Percentiles rank a stretch among this genome's conserved stretches.
phyloP scores from a whole-genome alignment of 2,888 invertebrate genomes.

The Venusia cambrica region DNA sequence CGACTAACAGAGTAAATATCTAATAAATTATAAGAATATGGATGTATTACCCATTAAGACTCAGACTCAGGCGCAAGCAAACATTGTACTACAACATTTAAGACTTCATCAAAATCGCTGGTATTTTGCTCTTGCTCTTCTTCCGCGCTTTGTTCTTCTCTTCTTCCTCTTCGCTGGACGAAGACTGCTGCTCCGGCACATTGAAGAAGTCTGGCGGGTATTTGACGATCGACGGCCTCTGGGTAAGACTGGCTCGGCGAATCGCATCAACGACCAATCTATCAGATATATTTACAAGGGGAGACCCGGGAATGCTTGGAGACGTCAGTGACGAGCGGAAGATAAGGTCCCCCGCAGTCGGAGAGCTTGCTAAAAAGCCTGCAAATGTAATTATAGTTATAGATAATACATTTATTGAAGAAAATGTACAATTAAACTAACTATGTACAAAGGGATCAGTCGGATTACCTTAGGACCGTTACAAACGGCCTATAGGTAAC shows the following conservation, averaged over 20 bases:
- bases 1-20: no score
- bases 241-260: conserved; percentile 61
- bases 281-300: conserved; percentile 56
- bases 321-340: conserved; percentile 45
- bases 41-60: no score
- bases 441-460: neutral
- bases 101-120: conserved; percentile 15
- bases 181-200: conserved; percentile 51
- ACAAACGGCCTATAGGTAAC: no score
- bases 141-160: conserved; percentile 36
- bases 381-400: conserved; percentile 33
- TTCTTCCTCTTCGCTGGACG: conserved; percentile 62
- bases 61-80: no score
- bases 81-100: neutral
- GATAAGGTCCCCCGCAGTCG: conserved; percentile 45
- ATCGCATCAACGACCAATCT: conserved; percentile 68
- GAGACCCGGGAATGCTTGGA: conserved; percentile 41
- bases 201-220: conserved; percentile 70
- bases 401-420: neutral
- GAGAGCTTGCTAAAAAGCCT: conserved; percentile 54
- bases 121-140: conserved; percentile 30
- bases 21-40: no score
- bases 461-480: neutral
- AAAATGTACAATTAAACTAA: neutral
- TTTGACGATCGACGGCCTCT: conserved; percentile 59